phyloP scores from a whole-genome alignment of 2,888 invertebrate species.

The Allophyes oxyacanthae region DNA sequence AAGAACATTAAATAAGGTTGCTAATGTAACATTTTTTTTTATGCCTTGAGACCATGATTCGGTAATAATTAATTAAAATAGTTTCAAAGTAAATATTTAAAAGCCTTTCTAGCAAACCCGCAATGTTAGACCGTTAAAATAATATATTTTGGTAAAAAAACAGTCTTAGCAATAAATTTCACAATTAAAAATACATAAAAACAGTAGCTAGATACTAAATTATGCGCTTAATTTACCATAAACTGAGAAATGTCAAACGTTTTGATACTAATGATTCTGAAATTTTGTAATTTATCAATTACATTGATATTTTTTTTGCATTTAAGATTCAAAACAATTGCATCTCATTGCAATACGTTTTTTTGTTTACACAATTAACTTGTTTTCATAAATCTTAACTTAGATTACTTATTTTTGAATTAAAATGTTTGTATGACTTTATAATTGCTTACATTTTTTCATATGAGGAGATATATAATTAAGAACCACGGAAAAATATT shows the following conservation, averaged over 20 bases:
- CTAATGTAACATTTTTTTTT: too few species aligned
- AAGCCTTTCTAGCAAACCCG: too few species aligned
- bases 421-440: not conserved
- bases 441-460: not conserved
- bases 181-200: not conserved
- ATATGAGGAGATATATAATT: not conserved
- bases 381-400: not conserved
- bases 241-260: not conserved
- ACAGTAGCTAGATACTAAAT: not conserved
- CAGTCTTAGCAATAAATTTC: not conserved
- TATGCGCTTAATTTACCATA: not conserved
- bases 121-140: not conserved
- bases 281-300: not conserved
- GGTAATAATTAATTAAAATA: too few species aligned
- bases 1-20: too few species aligned
- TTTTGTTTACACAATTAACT: not conserved
- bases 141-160: not conserved
- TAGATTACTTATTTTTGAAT: not conserved
- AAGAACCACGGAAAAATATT: too few species aligned
- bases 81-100: too few species aligned
- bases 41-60: too few species aligned
- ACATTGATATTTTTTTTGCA: not conserved
- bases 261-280: conserved; percentile 2
- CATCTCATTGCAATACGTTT: not conserved
- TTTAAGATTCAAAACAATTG: not conserved